These are phyloP conservation scores for Cydia splendana DNA, from an alignment of 1,140 invertebrate species.

Conservation along the genomic window DNA sequence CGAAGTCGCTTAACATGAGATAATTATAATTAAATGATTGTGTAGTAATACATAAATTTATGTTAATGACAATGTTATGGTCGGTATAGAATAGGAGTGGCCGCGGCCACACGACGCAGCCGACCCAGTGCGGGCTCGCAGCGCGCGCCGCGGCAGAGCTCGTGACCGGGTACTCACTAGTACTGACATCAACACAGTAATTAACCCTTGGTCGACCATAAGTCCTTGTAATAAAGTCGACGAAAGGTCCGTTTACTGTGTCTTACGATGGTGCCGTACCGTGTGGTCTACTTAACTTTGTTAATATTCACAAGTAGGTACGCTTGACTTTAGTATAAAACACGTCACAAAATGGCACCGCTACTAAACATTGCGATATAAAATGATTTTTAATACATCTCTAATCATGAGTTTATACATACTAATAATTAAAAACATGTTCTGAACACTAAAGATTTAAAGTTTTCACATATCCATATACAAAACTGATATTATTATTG, in stretches of 20 bases:
- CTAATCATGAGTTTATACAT: conserved; percentile 53
- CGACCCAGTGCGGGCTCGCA: neutral
- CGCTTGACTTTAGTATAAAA: conserved; percentile 36
- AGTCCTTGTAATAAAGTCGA: neutral
- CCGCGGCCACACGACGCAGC: neutral
- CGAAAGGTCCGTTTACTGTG: neutral
- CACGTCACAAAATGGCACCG: conserved; percentile 57
- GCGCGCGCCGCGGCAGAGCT: too few species aligned
- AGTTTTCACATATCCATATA: conserved; percentile 43
- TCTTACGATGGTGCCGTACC: neutral
- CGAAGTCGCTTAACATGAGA: conserved; percentile 39
- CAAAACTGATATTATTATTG: conserved; percentile 54
- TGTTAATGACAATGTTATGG: conserved; percentile 28
- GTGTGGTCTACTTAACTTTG: neutral
- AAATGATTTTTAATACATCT: conserved; percentile 50
- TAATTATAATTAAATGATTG: conserved; percentile 38
- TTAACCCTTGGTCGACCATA: neutral
- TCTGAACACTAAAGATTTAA: conserved; percentile 49
- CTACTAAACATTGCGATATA: conserved; percentile 52
- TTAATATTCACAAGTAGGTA: conserved; percentile 5
- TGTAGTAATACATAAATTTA: conserved; percentile 18
- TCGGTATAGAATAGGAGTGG: conserved; percentile 2
- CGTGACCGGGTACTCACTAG: neutral
- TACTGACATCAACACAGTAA: neutral
- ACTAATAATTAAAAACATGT: conserved; percentile 52